Percentiles rank a stretch among this genome's conserved stretches.
Evolutionary conservation across 2,888 invertebrate genomes (phyloP).

Genomic region (Tiliacea aurago): DNA sequence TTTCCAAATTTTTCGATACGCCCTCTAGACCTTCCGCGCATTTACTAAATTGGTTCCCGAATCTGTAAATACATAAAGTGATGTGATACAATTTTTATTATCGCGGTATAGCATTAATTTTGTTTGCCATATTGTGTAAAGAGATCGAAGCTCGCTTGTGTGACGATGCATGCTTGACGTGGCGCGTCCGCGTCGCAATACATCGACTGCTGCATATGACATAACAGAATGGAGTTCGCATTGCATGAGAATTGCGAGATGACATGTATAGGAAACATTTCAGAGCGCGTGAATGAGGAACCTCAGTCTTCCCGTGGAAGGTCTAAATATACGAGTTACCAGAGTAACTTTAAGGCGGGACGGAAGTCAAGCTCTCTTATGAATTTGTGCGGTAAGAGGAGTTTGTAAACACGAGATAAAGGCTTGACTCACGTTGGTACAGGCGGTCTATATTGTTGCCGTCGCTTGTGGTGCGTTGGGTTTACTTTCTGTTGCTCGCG

Average conservation of each 20-base stretch:
- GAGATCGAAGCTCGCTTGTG: constrained; percentile 77
- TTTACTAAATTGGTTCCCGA: constrained; percentile 81
- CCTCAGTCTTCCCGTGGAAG: constrained; percentile 95
- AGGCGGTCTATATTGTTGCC: constrained; percentile 72
- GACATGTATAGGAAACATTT: constrained; percentile 92
- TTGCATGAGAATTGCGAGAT: constrained; percentile 82
- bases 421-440: constrained; percentile 84
- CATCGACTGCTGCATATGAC: constrained; percentile 58
- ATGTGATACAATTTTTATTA: constrained; percentile 68
- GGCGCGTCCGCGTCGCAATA: constrained; percentile 50
- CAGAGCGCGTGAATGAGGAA: constrained; percentile 95
- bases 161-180: constrained; percentile 78
- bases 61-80: constrained; percentile 70
- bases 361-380: constrained; percentile 98
- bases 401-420: constrained; percentile 81
- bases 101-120: constrained; percentile 79
- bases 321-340: constrained; percentile 96
- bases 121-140: constrained; percentile 76
- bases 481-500: constrained; percentile 81
- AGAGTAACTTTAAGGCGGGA: constrained; percentile 95
- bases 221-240: constrained; percentile 66
- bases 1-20: constrained; percentile 80
- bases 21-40: constrained; percentile 88
- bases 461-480: constrained; percentile 87
- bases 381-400: constrained; percentile 98